These are phyloP conservation scores for Drosophila maculinotata DNA, from an alignment of 2,888 invertebrate species.

Conservation along the genomic window DNA sequence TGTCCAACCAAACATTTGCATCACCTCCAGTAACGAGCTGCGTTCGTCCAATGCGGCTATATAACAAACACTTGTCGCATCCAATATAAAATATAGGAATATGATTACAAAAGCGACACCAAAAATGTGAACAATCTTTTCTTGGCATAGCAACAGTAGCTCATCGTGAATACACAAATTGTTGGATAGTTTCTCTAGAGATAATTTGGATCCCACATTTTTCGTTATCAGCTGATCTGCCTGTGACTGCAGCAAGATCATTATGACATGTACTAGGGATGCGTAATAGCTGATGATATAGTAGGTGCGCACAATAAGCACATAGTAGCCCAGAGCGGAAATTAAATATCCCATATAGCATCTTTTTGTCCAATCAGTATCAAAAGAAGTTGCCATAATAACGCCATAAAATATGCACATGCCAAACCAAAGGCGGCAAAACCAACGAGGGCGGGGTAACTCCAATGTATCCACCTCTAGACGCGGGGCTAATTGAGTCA, in stretches of 20 bases:
- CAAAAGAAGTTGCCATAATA: conserved; percentile 1
- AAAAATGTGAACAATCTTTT: conserved; percentile 35
- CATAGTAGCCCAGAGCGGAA: background rate
- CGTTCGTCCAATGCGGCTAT: conserved; percentile 19
- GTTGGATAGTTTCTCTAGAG: background rate
- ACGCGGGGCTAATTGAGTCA: conserved; percentile 5
- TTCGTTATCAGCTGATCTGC: background rate
- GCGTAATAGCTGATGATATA: conserved; percentile 24
- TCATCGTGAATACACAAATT: conserved; percentile 34
- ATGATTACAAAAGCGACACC: conserved; percentile 32
- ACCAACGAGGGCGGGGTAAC: conserved; percentile 12
- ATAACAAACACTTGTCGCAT: conserved; percentile 16
- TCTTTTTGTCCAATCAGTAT: background rate
- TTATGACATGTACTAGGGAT: conserved; percentile 15
- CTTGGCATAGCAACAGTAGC: conserved; percentile 35
- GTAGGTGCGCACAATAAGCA: conserved; percentile 20
- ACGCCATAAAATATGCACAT: background rate
- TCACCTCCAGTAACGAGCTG: background rate
- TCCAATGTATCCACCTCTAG: conserved; percentile 27
- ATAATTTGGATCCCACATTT: background rate
- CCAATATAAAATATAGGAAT: conserved; percentile 27
- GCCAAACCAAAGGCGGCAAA: conserved; percentile 31
- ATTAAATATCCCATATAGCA: background rate
- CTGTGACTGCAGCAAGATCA: conserved; percentile 12
- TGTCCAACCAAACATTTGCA: background rate